These are phyloP conservation scores for Microtus oregoni DNA, from an alignment of 2,113 vertebrate species.

Conservation along the genomic window DNA sequence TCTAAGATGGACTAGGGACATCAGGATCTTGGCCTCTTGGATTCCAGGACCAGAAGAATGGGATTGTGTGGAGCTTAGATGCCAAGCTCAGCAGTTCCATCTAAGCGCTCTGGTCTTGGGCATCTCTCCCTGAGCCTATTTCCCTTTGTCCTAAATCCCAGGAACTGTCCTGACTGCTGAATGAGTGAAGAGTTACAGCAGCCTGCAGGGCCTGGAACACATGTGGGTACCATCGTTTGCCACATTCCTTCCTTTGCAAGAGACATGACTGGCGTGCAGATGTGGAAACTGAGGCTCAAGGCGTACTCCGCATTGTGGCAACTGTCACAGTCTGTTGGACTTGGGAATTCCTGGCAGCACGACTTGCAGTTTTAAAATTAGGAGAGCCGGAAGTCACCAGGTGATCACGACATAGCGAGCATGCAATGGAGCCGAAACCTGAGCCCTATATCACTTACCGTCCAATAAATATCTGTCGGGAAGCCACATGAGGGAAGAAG, in stretches of 20 bases:
- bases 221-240: fast-evolving
- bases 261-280: background rate
- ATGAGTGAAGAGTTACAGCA: background rate
- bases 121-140: background rate
- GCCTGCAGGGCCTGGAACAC: fast-evolving
- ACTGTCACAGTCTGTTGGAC: background rate
- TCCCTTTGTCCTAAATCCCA: background rate
- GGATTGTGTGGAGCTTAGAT: no score
- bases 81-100: background rate
- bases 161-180: background rate
- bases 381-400: background rate
- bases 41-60: background rate
- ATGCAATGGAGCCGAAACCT: background rate
- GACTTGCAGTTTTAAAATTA: background rate
- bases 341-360: background rate
- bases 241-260: background rate
- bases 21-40: background rate
- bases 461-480: background rate
- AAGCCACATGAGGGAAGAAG: no score
- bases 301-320: background rate
- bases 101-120: background rate
- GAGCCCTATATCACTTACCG: background rate
- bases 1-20: background rate
- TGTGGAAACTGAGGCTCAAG: background rate
- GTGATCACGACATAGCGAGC: background rate